Evolutionary conservation across 2,113 vertebrate species (phyloP), one percentile per base, ranked within the genome.

Genomic region (Melanocharis versteri): DNA sequence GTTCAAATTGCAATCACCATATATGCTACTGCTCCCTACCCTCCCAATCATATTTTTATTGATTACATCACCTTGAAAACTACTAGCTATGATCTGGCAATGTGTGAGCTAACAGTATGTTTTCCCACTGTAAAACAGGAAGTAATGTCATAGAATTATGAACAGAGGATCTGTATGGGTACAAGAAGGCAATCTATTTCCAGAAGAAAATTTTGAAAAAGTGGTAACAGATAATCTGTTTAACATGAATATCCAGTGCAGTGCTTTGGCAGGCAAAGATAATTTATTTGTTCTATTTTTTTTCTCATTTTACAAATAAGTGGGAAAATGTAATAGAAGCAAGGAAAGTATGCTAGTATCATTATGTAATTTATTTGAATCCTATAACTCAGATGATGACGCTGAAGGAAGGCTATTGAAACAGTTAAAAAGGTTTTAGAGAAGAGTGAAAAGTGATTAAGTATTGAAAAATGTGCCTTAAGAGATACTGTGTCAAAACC

Each of bases 1-100:
- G 4, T 15, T 64, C 0, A 1, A 75, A 66, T 33, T 47, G 6
- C 11, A 39, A 39, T 51, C 10, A 61, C 30, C 2, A 13, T 60
- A 28, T 28, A 54, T 50, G 33, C 3, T 72, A 37, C 9, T 40
- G 15, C 3, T 6, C 11, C 8, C 7, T 0, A 1, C 3, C 1
- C 1, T 15, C 10, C 26, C 16, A 24, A 1, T 31, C 3, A 7
- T 33, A 28, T 42, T 93, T 88, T 58, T 84, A 7, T 44, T 44
- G 16, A n/a, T 57, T 76, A 27, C 58, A 15, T 57, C 22, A 66
- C 4, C 6, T 72, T 51, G 44, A 76, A 80, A 45, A 5, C 15
- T 37, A 15, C 15, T 15, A 53, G 11, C 10, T n/a, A 14, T 60
- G 6, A 56, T 31, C 11, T 77, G 16, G 10, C 11, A 90, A 28